Evolutionary conservation across 1,140 invertebrate species (phyloP), one percentile per base, ranked within the genome.

Genomic region (Microplitis mediator): DNA sequence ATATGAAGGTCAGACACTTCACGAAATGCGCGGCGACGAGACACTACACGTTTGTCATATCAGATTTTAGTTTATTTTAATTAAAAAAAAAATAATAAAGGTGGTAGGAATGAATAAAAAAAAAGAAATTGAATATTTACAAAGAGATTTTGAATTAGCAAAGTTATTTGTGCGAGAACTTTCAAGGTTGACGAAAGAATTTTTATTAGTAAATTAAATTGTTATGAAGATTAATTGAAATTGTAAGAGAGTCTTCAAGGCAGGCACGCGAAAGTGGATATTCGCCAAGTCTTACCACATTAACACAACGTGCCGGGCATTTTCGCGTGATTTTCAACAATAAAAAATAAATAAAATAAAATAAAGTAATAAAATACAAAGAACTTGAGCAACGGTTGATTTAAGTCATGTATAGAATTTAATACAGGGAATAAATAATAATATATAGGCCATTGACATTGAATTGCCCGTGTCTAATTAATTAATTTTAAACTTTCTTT

Each of bases 391-490:
- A 80, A 80, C 52, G 66, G 39, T 6, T 45, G 65, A 65, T 75
- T 72, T 70, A 77, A 78, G 77, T 23, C 62, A 67, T 74, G 76
- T 77, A 67, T 64, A 51, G 35, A 50, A 72, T 45, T 45, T 6
- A 45, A 45, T 45, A 45, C 39, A 45, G 39, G 6, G 8, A 45
- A 45, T 45, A 45, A 39, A 39, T 39, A 39, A 39, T 72, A 45
- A 66, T 71, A 77, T 75, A 75, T 78, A 73, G 73, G 70, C 75
- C 74, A 75, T 75, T 78, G 77, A 77, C 79, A 80, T 78, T 80
- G 75, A 77, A 75, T 76, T 67, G 69, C 13, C 67, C 68, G 73
- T 75, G 66, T 76, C 74, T 76, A 76, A 77, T 78, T 78, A 77
- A 76, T 63, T 34, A 51, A 66, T 51, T 34, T 52, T 36, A 14